Evolutionary conservation across 2,113 vertebrate species (phyloP), one percentile per base, ranked within the genome.

Genomic region (Melospiza melodia): DNA sequence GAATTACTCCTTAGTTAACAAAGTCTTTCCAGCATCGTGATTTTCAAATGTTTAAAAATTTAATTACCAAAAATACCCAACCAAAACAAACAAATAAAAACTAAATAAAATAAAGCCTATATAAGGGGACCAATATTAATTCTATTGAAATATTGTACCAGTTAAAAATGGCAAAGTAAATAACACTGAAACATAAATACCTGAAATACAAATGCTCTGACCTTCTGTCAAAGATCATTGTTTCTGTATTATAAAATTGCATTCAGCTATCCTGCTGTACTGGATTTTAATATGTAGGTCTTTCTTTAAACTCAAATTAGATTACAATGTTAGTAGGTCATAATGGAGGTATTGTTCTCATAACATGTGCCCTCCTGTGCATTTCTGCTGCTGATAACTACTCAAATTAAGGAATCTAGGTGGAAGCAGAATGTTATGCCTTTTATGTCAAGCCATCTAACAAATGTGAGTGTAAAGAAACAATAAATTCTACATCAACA

Each of bases 241-340:
- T 43, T 89, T 79, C 57, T 66, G 28, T 89, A 62, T 15, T 68
- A 75, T 16, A 43, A 83, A 95, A 95, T 46, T 11, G 17, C 44
- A 44, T 59, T 82, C 68, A 74, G 39, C 37, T 80, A 57, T 78
- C 39, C 39, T 59, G 49, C 58, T 48, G 21, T 62, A 65, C 48
- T 88, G 23, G 46, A 91, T 83, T 58, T 75, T 93, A 87, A 22
- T 21, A 83, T 51, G 44, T 55, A 83, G 61, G 81, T 51, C 35
- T 90, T 72, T 86, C 80, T 89, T 90, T 30, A 52, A 95, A 84
- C 54, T 87, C n/a, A 67, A 78, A 93, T 43, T 90, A 93, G 90
- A 93, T 96, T 94, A 96, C 61, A 84, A 30, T 92, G 90, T 90
- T 89, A 97, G 91, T 95, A 89, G 90, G 92, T 93, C 86, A 94